Conservation (phyloP, 2,113 vertebrate genomes). For the Genyomyrus donnyi region DNA sequence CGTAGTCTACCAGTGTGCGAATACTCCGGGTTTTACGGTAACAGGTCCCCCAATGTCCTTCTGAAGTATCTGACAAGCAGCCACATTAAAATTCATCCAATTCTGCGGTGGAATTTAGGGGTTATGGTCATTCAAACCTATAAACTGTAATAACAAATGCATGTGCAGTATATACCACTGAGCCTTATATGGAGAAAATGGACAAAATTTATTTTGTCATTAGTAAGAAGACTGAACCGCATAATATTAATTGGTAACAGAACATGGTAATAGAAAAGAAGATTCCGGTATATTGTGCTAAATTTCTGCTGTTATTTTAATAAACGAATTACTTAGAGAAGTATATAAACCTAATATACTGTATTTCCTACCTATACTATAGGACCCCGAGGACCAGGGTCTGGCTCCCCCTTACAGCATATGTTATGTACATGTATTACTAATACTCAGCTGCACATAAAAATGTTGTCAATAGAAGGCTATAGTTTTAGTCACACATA, state of each 20-base stretch:
- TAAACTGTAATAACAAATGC: neutral
- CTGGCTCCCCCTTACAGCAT: neutral
- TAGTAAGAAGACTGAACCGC: neutral
- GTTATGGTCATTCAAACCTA: neutral
- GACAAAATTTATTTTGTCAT: neutral
- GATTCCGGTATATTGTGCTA: neutral
- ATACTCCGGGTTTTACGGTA: neutral
- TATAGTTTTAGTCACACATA: neutral
- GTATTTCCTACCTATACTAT: neutral
- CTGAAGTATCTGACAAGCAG: neutral
- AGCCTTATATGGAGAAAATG: neutral
- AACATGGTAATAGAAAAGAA: neutral
- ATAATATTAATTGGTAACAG: neutral
- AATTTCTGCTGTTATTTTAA: neutral
- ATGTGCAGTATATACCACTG: neutral
- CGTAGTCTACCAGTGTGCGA: neutral
- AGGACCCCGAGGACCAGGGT: neutral
- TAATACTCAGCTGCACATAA: neutral
- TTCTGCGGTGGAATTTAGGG: neutral
- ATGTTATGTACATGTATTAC: neutral
- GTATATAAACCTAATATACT: neutral
- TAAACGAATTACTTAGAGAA: neutral
- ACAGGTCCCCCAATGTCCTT: neutral
- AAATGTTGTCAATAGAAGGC: neutral
- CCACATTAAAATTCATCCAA: neutral